A percentile compares a stretch with the other conserved stretches of the same genome.
Conservation (phyloP, 2,797 vertebrate genomes). For the Sebastes goodei region DNA sequence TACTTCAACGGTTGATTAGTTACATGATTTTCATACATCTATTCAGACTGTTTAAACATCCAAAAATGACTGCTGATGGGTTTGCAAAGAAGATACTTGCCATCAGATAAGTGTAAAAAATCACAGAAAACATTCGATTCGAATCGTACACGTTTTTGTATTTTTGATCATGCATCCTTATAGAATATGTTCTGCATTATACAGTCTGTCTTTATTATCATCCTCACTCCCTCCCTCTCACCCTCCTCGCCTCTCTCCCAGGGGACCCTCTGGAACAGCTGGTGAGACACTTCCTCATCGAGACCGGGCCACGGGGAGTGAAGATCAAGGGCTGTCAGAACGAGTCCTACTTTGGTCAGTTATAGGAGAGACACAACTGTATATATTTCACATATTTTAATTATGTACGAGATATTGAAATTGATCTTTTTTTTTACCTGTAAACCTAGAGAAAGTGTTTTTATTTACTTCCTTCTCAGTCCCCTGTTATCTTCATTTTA, state of each 20-base stretch:
- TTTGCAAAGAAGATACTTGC: not conserved
- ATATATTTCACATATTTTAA: slow-evolving; percentile 13
- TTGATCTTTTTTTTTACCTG: not conserved
- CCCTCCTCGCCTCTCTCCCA: slow-evolving; percentile 63
- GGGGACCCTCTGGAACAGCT: slow-evolving; percentile 89
- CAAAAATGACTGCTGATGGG: not conserved
- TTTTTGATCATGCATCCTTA: not conserved
- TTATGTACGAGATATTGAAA: not conserved
- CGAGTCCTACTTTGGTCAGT: slow-evolving; percentile 92
- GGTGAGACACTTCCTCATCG: slow-evolving; percentile 93
- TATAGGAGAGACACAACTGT: slow-evolving; percentile 15
- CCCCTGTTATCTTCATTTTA: not conserved
- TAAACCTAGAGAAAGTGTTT: not conserved
- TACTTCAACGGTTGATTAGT: not conserved
- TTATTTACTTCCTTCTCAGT: not conserved
- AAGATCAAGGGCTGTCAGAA: slow-evolving; percentile 95
- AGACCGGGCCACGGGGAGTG: slow-evolving; percentile 91
- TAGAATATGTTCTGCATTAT: not conserved
- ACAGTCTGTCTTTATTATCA: slow-evolving; percentile 14
- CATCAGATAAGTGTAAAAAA: not conserved
- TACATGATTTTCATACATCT: too few relatives aligned
- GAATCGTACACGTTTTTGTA: not conserved
- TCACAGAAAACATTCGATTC: not conserved
- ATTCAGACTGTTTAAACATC: not conserved
- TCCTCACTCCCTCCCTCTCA: not conserved